phyloP scores from a whole-genome alignment of 2,797 vertebrate species.

The Anniella stebbinsi region DNA sequence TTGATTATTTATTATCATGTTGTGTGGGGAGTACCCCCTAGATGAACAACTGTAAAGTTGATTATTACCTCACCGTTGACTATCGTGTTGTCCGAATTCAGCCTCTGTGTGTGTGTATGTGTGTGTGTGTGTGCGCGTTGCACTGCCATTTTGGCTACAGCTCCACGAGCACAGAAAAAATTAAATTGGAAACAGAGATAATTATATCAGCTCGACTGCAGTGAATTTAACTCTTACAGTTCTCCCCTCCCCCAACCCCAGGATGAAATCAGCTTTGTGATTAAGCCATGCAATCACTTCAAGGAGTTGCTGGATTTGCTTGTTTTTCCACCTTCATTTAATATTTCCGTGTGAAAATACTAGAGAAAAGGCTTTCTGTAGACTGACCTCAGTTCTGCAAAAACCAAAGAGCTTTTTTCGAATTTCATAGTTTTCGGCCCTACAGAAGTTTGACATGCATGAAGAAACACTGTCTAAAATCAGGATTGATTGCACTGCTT shows the following conservation, averaged over 20 bases:
- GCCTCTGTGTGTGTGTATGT: too few relatives aligned
- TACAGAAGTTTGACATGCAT: slow-evolving; percentile 51
- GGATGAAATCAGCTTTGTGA: not conserved
- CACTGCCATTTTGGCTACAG: not conserved
- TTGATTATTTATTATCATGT: too few relatives aligned
- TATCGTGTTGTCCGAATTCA: too few relatives aligned
- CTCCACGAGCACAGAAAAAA: not conserved
- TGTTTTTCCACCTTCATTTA: slow-evolving; percentile 52
- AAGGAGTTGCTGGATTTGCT: not conserved
- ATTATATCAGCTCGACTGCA: not conserved
- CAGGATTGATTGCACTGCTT: slow-evolving; percentile 33
- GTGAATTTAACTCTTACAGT: not conserved
- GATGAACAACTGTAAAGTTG: too few relatives aligned
- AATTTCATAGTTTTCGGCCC: slow-evolving; percentile 41
- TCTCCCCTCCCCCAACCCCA: not conserved
- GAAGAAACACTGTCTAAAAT: slow-evolving; percentile 46
- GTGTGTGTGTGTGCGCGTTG: too few relatives aligned
- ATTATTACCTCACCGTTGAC: too few relatives aligned
- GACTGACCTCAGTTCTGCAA: slow-evolving; percentile 41
- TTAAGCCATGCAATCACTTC: not conserved
- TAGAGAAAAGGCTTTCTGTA: slow-evolving; percentile 60
- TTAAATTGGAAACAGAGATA: not conserved
- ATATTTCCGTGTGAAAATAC: slow-evolving; percentile 69
- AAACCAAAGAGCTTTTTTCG: slow-evolving; percentile 8
- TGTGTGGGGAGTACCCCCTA: too few relatives aligned